Percentiles rank a stretch among this genome's conserved stretches.
phyloP scores from a whole-genome alignment of 2,797 vertebrate species.

The Mycteria americana region DNA sequence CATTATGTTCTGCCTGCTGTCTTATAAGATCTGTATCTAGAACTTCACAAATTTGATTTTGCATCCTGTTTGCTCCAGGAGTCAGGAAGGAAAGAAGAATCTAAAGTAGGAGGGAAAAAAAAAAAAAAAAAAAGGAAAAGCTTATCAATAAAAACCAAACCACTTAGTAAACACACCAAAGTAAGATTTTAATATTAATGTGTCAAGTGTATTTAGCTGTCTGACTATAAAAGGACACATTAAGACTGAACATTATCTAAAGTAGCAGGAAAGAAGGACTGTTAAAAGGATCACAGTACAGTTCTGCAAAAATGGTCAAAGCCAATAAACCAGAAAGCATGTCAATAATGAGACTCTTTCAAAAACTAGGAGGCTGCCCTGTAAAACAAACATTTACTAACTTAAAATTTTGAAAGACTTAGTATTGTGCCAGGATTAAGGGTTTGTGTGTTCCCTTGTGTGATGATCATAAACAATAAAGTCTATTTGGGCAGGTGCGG shows the following conservation, averaged over 20 bases:
- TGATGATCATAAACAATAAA: not conserved
- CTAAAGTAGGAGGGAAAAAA: constrained; percentile 53
- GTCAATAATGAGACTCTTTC: not conserved
- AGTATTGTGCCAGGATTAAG: not conserved
- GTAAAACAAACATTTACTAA: not conserved
- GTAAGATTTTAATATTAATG: not conserved
- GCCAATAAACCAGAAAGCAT: not conserved
- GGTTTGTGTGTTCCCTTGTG: not conserved
- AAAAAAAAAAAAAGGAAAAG: not conserved
- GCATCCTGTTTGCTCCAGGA: constrained; percentile 88
- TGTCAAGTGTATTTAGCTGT: not conserved
- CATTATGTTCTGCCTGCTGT: constrained; percentile 89
- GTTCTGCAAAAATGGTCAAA: not conserved
- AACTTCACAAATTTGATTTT: constrained; percentile 91
- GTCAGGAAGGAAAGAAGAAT: constrained; percentile 90
- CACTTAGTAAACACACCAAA: not conserved
- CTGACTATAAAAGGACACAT: not conserved
- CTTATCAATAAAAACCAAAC: not conserved
- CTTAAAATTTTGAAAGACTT: not conserved
- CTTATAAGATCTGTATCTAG: constrained; percentile 90
- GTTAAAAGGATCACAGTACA: not conserved
- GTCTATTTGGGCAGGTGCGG: not conserved
- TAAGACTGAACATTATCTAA: not conserved
- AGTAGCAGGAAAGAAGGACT: not conserved
- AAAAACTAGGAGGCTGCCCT: not conserved